Evolutionary conservation across 2,113 vertebrate genomes (phyloP).

Genomic region (Setophaga petechia): DNA sequence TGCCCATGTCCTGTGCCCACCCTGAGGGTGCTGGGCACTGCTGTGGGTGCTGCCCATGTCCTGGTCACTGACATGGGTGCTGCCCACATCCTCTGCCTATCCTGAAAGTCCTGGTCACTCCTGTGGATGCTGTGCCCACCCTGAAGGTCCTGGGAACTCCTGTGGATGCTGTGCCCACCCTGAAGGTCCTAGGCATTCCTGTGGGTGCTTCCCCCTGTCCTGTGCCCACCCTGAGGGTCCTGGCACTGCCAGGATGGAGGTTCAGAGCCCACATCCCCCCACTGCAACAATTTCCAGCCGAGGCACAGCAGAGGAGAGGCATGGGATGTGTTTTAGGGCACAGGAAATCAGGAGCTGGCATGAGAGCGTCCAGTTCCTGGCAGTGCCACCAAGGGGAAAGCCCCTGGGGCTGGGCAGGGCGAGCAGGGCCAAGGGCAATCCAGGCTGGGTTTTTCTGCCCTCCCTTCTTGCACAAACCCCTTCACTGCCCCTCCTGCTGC

Average conservation of each 20-base stretch:
- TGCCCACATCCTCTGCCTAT: too few species aligned
- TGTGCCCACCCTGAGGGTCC: too few species aligned
- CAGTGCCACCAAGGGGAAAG: background rate
- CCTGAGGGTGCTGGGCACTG: too few species aligned
- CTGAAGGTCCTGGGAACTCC: too few species aligned
- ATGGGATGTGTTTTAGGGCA: accelerated
- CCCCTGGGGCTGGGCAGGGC: background rate
- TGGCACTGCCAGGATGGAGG: accelerated
- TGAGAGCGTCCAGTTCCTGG: background rate
- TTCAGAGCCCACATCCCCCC: background rate
- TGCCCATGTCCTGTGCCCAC: too few species aligned
- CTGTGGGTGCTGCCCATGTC: too few species aligned
- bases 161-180: accelerated
- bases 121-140: background rate
- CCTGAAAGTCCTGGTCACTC: background rate
- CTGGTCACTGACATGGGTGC: too few species aligned
- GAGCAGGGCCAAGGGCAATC: background rate
- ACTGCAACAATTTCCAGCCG: accelerated
- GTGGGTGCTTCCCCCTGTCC: too few species aligned
- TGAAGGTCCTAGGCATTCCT: background rate
- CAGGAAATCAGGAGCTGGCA: background rate
- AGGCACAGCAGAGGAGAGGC: accelerated
- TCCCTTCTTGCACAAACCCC: accelerated
- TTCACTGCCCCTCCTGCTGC: background rate
- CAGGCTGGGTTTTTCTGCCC: accelerated